phyloP scores from a whole-genome alignment of 2,113 vertebrate genomes.

The Campylomormyrus tamandua region DNA sequence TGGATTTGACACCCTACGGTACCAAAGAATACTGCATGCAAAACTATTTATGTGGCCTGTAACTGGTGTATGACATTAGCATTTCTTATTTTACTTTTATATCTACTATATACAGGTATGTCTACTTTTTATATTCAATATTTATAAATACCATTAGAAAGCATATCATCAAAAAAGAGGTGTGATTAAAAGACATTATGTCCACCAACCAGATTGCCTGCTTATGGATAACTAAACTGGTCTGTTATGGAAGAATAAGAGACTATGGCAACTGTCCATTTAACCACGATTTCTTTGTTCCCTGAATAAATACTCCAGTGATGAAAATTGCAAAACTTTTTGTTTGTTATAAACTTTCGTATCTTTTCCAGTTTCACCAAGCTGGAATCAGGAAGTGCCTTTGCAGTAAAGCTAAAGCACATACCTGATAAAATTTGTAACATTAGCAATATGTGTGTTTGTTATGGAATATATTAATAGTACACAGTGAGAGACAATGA shows the following conservation, averaged over 20 bases:
- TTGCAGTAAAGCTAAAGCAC: not conserved
- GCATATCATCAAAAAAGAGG: conserved; percentile 16
- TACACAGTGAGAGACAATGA: not conserved
- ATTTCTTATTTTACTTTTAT: not conserved
- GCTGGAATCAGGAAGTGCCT: not conserved
- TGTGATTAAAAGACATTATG: conserved; percentile 16
- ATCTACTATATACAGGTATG: not conserved
- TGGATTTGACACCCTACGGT: not conserved
- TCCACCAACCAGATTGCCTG: conserved; percentile 26
- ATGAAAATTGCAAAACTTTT: not conserved
- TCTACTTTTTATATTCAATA: conserved; percentile 8
- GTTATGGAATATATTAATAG: not conserved
- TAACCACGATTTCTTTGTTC: conserved; percentile 55
- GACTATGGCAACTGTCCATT: conserved; percentile 62
- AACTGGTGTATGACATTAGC: not conserved
- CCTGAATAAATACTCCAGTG: not conserved
- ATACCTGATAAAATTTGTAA: not conserved
- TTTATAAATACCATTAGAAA: conserved; percentile 30
- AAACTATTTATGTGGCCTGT: not conserved
- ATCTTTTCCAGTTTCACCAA: not conserved
- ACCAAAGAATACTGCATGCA: not conserved
- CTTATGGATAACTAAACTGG: conserved; percentile 39
- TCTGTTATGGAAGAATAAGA: conserved; percentile 46
- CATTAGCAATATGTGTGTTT: not conserved
- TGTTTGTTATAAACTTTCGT: not conserved